These are phyloP conservation scores for Apotomis turbidana DNA, from an alignment of 2,888 invertebrate genomes.

Conservation along the genomic window DNA sequence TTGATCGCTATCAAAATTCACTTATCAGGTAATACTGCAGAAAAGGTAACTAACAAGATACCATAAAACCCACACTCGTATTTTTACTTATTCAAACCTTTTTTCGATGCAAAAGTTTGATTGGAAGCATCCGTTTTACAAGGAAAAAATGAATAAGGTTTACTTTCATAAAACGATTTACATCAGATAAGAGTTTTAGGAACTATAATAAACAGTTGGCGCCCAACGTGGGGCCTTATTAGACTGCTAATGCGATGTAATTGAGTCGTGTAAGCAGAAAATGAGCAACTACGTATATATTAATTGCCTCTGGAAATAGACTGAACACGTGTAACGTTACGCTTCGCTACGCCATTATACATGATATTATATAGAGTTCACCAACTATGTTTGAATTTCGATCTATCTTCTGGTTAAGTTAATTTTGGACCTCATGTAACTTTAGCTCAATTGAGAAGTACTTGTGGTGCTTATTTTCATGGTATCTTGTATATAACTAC, in stretches of 20 bases:
- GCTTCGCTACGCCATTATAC: no score
- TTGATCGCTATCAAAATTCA: no score
- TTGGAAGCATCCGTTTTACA: background rate
- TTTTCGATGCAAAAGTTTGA: background rate
- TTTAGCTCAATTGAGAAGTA: no score
- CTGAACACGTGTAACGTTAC: background rate
- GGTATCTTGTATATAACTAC: background rate
- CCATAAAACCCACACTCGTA: no score
- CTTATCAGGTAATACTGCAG: no score
- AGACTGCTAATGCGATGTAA: constrained; percentile 22
- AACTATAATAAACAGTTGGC: background rate
- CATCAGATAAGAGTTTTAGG: no score
- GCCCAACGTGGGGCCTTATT: constrained; percentile 24
- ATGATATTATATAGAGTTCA: no score
- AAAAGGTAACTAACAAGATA: background rate
- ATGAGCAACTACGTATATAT: background rate
- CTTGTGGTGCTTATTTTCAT: no score
- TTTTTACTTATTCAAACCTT: no score
- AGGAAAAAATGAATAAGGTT: background rate
- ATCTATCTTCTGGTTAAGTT: no score
- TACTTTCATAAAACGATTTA: background rate
- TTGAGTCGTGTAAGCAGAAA: background rate
- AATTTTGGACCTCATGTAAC: background rate
- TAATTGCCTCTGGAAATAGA: background rate
- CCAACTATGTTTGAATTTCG: no score